Conservation (phyloP, 2,888 invertebrate genomes). For the Ectobius pallidus region DNA sequence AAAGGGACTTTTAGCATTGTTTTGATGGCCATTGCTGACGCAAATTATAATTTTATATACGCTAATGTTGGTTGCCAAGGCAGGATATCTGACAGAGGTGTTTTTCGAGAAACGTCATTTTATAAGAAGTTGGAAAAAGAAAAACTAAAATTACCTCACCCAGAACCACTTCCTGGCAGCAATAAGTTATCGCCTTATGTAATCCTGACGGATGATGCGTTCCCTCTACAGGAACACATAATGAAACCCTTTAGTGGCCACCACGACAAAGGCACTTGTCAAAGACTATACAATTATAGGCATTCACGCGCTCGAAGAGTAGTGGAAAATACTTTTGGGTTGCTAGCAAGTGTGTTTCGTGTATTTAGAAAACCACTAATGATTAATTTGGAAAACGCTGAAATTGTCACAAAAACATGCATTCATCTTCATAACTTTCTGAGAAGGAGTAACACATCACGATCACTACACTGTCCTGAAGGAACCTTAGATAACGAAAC, state of each 20-base stretch:
- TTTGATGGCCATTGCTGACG: constrained; percentile 46
- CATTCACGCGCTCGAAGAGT: constrained; percentile 38
- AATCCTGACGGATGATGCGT: constrained; percentile 16
- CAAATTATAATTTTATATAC: constrained; percentile 48
- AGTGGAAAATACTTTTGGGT: constrained; percentile 43
- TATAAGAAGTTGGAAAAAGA: background rate
- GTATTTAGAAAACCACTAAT: constrained; percentile 38
- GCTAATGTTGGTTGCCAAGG: constrained; percentile 47
- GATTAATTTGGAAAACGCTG: constrained; percentile 37
- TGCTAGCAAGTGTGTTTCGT: constrained; percentile 39
- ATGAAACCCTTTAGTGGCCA: constrained; percentile 45
- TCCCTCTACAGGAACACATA: constrained; percentile 32
- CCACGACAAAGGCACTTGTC: constrained; percentile 26
- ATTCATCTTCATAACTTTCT: constrained; percentile 40
- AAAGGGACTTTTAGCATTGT: constrained; percentile 47
- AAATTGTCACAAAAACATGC: constrained; percentile 32
- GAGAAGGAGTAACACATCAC: constrained; percentile 33
- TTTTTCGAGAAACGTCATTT: constrained; percentile 39
- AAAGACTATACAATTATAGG: constrained; percentile 34
- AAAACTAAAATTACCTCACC: background rate
- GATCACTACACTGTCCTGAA: constrained; percentile 42
- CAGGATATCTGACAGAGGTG: constrained; percentile 45
- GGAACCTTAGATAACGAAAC: constrained; percentile 36
- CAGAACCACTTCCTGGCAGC: constrained; percentile 9
- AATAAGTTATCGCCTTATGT: constrained; percentile 44